A percentile compares a stretch with the other conserved stretches of the same genome.
Conservation (phyloP, 2,113 vertebrate species). For the Ophiodon elongatus region DNA sequence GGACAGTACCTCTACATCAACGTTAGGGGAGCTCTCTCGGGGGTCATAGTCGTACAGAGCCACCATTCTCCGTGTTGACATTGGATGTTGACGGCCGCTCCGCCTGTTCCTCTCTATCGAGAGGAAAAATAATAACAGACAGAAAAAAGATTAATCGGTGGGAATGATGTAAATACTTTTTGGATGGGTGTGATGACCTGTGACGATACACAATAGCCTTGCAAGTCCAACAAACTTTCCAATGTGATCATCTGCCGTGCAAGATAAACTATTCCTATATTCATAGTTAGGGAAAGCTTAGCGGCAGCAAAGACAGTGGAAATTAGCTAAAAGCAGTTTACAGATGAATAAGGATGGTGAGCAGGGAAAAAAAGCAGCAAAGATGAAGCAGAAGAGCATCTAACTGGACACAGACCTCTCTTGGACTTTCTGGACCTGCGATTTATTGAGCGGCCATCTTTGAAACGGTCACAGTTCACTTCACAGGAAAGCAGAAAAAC, state of each 20-base stretch:
- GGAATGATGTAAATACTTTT: neutral
- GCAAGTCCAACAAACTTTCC: slow-evolving; percentile 3
- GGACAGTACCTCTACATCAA: slow-evolving; percentile 93
- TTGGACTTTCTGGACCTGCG: slow-evolving; percentile 91
- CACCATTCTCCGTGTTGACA: slow-evolving; percentile 91
- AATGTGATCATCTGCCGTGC: neutral
- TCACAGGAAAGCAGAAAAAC: slow-evolving; percentile 82
- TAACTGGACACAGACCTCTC: slow-evolving; percentile 87
- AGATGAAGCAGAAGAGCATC: slow-evolving; percentile 48
- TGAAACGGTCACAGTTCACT: slow-evolving; percentile 89
- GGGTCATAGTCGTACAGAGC: slow-evolving; percentile 97
- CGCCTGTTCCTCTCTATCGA: slow-evolving; percentile 90
- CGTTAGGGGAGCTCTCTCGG: slow-evolving; percentile 95
- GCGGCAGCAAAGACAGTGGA: neutral
- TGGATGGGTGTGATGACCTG: slow-evolving; percentile 20
- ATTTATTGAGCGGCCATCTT: slow-evolving; percentile 89
- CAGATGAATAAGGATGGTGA: slow-evolving; percentile 30
- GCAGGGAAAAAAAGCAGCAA: slow-evolving; percentile 21
- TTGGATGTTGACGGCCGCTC: slow-evolving; percentile 82
- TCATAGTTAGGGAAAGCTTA: neutral
- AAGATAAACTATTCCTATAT: slow-evolving; percentile 3
- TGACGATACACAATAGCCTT: neutral
- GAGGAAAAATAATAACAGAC: slow-evolving; percentile 1
- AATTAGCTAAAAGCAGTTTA: slow-evolving; percentile 7
- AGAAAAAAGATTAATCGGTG: neutral